These are phyloP conservation scores for Puma concolor DNA, from an alignment of 2,113 vertebrate genomes.

Conservation along the genomic window DNA sequence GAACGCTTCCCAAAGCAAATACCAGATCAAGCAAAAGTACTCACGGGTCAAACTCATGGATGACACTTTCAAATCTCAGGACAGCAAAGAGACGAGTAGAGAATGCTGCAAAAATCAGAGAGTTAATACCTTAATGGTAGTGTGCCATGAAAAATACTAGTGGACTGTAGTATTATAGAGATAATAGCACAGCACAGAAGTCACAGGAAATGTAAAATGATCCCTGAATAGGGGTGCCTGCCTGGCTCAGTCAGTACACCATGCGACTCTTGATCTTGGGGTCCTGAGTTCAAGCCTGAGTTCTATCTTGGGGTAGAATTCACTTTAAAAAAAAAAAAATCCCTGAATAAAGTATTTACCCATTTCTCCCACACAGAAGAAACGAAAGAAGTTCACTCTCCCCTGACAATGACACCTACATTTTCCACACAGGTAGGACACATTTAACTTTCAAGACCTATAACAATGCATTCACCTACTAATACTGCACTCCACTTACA, in stretches of 20 bases:
- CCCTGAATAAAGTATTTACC: constrained; percentile 22
- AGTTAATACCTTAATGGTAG: constrained; percentile 15
- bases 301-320: background rate
- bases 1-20: background rate
- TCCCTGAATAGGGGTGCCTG: background rate
- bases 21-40: constrained; percentile 70
- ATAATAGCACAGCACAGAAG: background rate
- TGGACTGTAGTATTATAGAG: background rate
- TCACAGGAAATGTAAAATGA: constrained; percentile 50
- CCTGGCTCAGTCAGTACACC: background rate
- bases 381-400: background rate
- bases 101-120: constrained; percentile 89
- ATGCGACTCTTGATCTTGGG: background rate
- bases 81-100: constrained; percentile 98
- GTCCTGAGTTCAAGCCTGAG: background rate
- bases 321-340: background rate
- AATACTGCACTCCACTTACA: background rate
- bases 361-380: background rate
- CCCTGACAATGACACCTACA: background rate
- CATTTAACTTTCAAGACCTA: background rate
- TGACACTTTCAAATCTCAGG: constrained; percentile 98
- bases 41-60: constrained; percentile 99
- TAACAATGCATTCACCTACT: background rate
- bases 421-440: constrained; percentile 5
- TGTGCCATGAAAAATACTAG: background rate